Conservation (phyloP, 1,140 invertebrate species). For the Philaenus spumarius region DNA sequence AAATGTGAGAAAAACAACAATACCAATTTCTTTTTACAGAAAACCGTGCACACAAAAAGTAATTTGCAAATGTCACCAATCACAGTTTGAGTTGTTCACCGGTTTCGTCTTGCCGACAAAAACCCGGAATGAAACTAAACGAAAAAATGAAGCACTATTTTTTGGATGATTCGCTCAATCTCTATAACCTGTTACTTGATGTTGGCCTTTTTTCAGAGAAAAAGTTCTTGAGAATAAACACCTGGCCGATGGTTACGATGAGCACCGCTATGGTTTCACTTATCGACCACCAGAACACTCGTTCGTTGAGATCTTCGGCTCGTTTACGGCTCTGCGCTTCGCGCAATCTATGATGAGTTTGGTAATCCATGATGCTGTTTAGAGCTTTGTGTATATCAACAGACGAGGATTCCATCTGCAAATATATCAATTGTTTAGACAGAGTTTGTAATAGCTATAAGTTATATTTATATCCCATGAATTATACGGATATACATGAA, state of each 20-base stretch:
- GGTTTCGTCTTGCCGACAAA: too few relatives aligned
- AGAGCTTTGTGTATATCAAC: slow-evolving; percentile 83
- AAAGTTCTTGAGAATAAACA: slow-evolving; percentile 89
- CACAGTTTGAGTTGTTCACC: too few relatives aligned
- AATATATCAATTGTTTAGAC: slow-evolving; percentile 15
- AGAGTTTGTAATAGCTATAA: too few relatives aligned
- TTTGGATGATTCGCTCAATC: too few relatives aligned
- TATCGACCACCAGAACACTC: slow-evolving; percentile 88
- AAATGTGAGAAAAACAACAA: too few relatives aligned
- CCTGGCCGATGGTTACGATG: slow-evolving; percentile 79
- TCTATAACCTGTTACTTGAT: slow-evolving; percentile 14
- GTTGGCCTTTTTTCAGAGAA: slow-evolving; percentile 77
- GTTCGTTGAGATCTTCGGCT: slow-evolving; percentile 92
- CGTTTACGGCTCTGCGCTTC: slow-evolving; percentile 91
- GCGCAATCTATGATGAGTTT: slow-evolving; percentile 92
- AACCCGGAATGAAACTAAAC: too few relatives aligned
- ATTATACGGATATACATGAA: too few relatives aligned
- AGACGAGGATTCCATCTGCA: slow-evolving; percentile 85
- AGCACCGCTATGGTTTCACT: slow-evolving; percentile 82
- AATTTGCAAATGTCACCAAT: too few relatives aligned
- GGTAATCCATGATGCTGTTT: slow-evolving; percentile 82
- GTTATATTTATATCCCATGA: too few relatives aligned
- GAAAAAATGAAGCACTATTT: too few relatives aligned
- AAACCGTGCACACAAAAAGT: too few relatives aligned
- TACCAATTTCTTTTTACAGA: too few relatives aligned